Percentiles rank a stretch among this genome's conserved stretches.
phyloP scores from a whole-genome alignment of 2,113 vertebrate genomes.

The Oreochromis spilurus region DNA sequence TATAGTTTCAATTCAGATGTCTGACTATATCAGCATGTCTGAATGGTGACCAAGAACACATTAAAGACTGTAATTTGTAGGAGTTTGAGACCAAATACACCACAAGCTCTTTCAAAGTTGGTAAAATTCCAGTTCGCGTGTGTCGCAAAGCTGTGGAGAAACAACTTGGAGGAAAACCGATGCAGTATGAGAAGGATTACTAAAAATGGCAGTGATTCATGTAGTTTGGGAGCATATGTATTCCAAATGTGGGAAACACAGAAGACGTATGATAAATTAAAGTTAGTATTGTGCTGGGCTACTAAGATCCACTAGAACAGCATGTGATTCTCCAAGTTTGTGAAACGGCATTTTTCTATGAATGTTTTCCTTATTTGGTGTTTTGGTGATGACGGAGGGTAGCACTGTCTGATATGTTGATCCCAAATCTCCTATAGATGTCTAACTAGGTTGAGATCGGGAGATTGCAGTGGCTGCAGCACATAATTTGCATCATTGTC shows the following conservation, averaged over 20 bases:
- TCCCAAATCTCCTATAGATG: background rate
- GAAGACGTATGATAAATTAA: background rate
- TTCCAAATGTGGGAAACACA: background rate
- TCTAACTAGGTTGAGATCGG: background rate
- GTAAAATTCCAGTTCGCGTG: background rate
- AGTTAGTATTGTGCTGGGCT: background rate
- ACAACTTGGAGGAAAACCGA: background rate
- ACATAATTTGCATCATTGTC: background rate
- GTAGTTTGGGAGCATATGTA: constrained; percentile 8
- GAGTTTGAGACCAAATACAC: background rate
- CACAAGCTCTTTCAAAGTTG: constrained; percentile 18
- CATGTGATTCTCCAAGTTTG: background rate
- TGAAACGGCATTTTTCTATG: background rate
- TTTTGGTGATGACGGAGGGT: accelerated
- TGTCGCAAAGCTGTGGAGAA: constrained; percentile 12
- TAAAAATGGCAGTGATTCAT: background rate
- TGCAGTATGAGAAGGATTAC: background rate
- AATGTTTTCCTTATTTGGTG: background rate
- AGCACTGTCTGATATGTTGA: accelerated
- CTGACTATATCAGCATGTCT: background rate
- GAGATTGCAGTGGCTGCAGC: background rate
- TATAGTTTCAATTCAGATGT: background rate
- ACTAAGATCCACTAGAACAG: accelerated
- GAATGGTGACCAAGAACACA: background rate
- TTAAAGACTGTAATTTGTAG: background rate